Conservation (phyloP, 2,113 vertebrate genomes). For the Jacana jacana region DNA sequence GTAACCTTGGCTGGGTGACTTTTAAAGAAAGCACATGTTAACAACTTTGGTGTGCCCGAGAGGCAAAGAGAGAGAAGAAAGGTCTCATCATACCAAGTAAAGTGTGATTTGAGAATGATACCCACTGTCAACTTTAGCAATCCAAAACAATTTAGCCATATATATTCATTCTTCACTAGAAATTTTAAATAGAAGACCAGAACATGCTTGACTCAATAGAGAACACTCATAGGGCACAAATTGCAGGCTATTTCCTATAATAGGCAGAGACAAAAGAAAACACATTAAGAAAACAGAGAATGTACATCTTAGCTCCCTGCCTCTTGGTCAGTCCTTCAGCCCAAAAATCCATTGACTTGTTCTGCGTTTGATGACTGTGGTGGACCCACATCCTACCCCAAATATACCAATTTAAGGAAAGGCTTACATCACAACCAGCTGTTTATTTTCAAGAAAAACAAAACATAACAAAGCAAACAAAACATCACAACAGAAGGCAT, state of each 20-base stretch:
- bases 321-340: background rate
- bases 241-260: background rate
- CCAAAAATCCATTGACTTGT: background rate
- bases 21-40: slow-evolving; percentile 20
- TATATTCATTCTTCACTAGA: background rate
- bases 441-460: background rate
- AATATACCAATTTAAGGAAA: background rate
- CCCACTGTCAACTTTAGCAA: background rate
- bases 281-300: background rate
- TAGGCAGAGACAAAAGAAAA: background rate
- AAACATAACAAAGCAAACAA: too few species aligned
- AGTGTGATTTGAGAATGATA: background rate
- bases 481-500: background rate
- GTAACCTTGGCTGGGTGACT: background rate
- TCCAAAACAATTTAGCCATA: background rate
- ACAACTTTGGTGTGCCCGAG: background rate
- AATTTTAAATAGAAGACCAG: background rate
- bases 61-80: background rate
- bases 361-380: background rate
- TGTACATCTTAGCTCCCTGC: background rate
- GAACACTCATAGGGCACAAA: background rate
- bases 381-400: background rate
- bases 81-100: background rate
- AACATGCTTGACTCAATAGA: background rate
- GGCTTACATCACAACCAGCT: background rate